Base-by-base conservation (phyloP, 2,888 invertebrate species). In the Yponomeuta sedellus region DNA sequence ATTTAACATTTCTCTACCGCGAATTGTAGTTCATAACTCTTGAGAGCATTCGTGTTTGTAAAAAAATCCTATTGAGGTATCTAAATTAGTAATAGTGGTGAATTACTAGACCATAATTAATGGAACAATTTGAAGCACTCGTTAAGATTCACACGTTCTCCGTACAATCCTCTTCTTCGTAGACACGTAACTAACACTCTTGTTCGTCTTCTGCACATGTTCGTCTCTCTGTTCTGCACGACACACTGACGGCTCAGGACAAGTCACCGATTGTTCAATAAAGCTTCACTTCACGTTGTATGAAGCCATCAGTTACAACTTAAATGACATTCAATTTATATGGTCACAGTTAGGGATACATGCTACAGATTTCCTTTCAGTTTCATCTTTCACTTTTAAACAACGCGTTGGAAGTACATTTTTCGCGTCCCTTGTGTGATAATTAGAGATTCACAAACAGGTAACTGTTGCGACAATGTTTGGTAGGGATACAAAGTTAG, bases 141-240 rank as follows among this genome's bases (percentile, higher is more conserved):
- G 90, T 91, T 91, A 91, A 89, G 85, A 86, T 85, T 86, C 83
- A 91, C 90, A 91, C 90, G 87, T 86, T 85, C 84, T 80, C 88
- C 87, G 87, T 86, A 81, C 82, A 85, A 83, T 84, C 83, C 85
- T 87, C 85, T 87, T 86, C 88, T 85, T 79, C 81, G 81, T 82
- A 66, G 62, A 84, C 81, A 84, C 82, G 78, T 84, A 79, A 80
- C 81, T 81, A 58, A 58, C 64, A 82, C 83, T 85, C 81, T 80
- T 25, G 73, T 79, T 79, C 79, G 82, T 80, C 81, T 86, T 85
- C 86, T 81, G 19, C 82, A 65, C 16, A n/a, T 10, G 39, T 77
- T 80, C 83, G 77, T 81, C 52, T 52, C 25, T 79, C 79, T 86
- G 77, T 78, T 74, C 76, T 87, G 86, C 88, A 88, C 44, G 5